A percentile compares a stretch with the other conserved stretches of the same genome.
Evolutionary conservation across 2,797 vertebrate genomes (phyloP).

Genomic region (Taeniopygia guttata): DNA sequence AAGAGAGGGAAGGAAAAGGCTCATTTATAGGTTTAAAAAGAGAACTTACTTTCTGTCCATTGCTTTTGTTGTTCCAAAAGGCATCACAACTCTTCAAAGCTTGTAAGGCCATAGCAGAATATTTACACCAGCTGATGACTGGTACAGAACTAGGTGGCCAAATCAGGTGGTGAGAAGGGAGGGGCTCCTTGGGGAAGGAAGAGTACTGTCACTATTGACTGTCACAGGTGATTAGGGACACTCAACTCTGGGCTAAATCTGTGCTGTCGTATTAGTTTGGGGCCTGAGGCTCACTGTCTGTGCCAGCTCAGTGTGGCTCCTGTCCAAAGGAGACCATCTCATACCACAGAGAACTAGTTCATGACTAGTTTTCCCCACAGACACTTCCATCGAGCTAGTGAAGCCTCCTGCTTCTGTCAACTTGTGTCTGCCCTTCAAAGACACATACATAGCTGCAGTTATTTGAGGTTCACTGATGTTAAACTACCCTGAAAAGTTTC

Average conservation of each 20-base stretch:
- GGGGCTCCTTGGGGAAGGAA: neutral
- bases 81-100: neutral
- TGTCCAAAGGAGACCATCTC: neutral
- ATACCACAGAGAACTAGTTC: neutral
- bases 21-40: neutral
- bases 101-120: neutral
- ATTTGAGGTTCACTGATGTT: neutral
- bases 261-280: accelerated
- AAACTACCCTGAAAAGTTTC: neutral
- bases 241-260: neutral
- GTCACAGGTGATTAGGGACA: neutral
- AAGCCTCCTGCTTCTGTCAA: neutral
- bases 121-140: neutral
- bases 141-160: neutral
- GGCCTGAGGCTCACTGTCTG: neutral
- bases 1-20: neutral
- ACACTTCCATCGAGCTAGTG: neutral
- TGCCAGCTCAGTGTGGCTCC: neutral
- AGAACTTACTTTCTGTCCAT: neutral
- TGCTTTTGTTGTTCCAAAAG: neutral
- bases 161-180: neutral
- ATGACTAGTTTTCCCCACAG: neutral
- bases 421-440: neutral
- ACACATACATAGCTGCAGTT: neutral
- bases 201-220: neutral